Percentiles rank a stretch among this genome's conserved stretches.
phyloP scores from a whole-genome alignment of 2,797 vertebrate genomes.

The Martes flavigula region DNA sequence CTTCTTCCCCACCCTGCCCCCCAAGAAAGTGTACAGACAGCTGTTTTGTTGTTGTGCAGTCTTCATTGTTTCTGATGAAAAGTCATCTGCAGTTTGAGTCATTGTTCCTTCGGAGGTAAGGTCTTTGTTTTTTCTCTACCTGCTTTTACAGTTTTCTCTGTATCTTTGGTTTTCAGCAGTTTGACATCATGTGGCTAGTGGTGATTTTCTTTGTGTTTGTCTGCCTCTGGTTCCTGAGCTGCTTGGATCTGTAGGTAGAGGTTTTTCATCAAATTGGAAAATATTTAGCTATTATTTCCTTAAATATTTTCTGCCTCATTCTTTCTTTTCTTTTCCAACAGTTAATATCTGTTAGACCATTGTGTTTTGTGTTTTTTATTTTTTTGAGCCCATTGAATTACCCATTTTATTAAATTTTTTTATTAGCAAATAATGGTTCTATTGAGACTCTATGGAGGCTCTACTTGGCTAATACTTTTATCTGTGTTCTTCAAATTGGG shows the following conservation, averaged over 20 bases:
- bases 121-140: not conserved
- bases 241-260: not conserved
- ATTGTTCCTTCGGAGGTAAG: not conserved
- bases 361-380: not conserved
- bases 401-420: too few species aligned
- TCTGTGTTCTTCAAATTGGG: not conserved
- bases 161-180: not conserved
- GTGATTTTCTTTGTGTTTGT: slow-evolving; percentile 7
- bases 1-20: rapidly evolving
- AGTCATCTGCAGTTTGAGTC: not conserved
- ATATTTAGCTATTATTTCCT: not conserved
- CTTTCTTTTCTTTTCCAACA: not conserved
- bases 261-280: not conserved
- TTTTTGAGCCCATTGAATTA: too few species aligned
- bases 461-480: not conserved
- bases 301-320: not conserved
- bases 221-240: not conserved
- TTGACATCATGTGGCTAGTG: not conserved
- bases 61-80: not conserved
- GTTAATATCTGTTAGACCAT: not conserved
- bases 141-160: not conserved
- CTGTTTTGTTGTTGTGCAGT: not conserved
- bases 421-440: not conserved
- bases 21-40: not conserved
- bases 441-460: not conserved